A percentile compares a stretch with the other conserved stretches of the same genome.
These are phyloP conservation scores for Malaclemys terrapin DNA, from an alignment of 2,113 vertebrate species.

Conservation along the genomic window DNA sequence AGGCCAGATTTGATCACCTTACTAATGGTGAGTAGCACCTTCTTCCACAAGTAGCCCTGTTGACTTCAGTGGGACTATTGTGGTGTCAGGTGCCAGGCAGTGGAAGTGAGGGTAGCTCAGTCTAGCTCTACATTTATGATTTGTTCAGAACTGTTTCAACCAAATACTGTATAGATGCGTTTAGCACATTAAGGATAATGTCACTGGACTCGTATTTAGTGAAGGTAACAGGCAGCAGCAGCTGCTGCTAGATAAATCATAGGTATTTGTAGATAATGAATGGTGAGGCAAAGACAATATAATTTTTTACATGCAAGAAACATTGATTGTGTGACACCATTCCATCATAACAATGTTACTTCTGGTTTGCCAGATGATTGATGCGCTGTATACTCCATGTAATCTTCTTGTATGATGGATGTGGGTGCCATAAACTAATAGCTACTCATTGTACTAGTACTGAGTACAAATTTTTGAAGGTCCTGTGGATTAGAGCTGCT, in stretches of 20 bases:
- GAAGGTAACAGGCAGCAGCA: not conserved
- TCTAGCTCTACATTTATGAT: not conserved
- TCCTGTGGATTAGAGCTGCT: slow-evolving; percentile 1
- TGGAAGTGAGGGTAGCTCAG: not conserved
- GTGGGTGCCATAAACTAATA: not conserved
- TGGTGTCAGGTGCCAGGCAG: not conserved
- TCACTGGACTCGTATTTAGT: not conserved
- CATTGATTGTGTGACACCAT: not conserved
- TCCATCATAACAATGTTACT: slow-evolving; percentile 32
- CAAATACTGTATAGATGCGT: not conserved
- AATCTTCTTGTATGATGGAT: not conserved
- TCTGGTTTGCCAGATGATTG: slow-evolving; percentile 24
- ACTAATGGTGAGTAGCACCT: not conserved
- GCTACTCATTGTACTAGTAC: slow-evolving; percentile 16
- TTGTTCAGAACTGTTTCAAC: not conserved
- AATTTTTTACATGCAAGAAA: slow-evolving; percentile 10
- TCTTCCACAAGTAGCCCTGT: not conserved
- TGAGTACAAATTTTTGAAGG: slow-evolving; percentile 47
- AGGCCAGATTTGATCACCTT: not conserved
- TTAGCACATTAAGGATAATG: not conserved
- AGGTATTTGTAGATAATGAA: slow-evolving; percentile 22
- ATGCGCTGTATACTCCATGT: not conserved
- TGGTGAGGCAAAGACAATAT: not conserved
- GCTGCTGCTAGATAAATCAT: slow-evolving; percentile 21
- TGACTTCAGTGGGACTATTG: not conserved